Evolutionary conservation across 2,888 invertebrate genomes (phyloP), one percentile per base, ranked within the genome.

Genomic region (Sussaba pulchella): DNA sequence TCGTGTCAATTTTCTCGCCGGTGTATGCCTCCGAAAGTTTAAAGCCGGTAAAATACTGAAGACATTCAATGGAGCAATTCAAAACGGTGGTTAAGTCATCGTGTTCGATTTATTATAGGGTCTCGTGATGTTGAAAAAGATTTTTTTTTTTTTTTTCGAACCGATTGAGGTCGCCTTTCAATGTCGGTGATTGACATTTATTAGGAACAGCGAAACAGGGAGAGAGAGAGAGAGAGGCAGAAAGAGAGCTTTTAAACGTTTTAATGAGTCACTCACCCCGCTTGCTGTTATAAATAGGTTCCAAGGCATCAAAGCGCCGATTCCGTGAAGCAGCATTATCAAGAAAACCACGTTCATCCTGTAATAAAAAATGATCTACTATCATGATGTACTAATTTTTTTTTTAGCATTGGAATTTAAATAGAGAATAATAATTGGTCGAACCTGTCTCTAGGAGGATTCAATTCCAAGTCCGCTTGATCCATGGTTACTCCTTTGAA

Each of bases 271-370:
- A 93, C 95, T 94, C 93, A 97, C 97, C 86, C 92, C 91, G 92
- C 97, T 96, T 41, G 99, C 98, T 82, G 97, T 99, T 91, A 99
- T 99, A 92, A 99, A 99, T 98, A 99, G 99, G 93, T 99, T 99
- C 99, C 99, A 99, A 12, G 99, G 98, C 94, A 98, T 98, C 79
- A 97, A 94, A 0, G 97, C 96, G 50, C 99, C 99, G 84, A 99
- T 94, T 8, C 99, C 99, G 93, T 99, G 99, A 64, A 99, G 94
- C 85, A 99, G 86, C 91, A 99, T 95, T 78, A 98, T 98, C 71
- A 98, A 92, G 92, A 97, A 98, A 52, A 99, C 98, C 54, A 98
- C 91, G 89, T 95, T 95, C 92, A 94, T 95, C 93, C 94, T 94
- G 89, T 17, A 89, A 39, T 6, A 50, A 19, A 19, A 2, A 39